phyloP scores from a whole-genome alignment of 2,113 vertebrate genomes.

The Chaetura pelagica region DNA sequence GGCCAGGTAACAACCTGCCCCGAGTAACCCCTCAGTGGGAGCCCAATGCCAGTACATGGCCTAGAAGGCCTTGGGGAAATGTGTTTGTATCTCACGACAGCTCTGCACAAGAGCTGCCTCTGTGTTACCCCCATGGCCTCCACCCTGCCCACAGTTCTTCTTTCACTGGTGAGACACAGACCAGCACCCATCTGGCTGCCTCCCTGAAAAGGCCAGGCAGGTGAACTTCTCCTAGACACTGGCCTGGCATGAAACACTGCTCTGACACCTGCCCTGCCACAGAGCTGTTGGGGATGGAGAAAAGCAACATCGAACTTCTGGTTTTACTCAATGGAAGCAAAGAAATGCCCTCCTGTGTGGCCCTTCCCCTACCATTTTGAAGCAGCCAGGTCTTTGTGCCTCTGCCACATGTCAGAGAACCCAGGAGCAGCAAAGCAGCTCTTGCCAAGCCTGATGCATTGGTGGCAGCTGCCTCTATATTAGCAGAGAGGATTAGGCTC shows the following conservation, averaged over 20 bases:
- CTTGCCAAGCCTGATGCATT: neutral
- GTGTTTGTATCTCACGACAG: fast-evolving
- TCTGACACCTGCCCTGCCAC: neutral
- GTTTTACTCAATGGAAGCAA: neutral
- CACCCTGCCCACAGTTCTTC: neutral
- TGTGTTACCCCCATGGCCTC: neutral
- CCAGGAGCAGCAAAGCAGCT: neutral
- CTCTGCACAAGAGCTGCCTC: neutral
- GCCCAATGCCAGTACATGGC: fast-evolving
- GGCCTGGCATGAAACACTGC: fast-evolving
- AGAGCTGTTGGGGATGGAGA: neutral
- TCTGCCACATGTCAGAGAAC: neutral
- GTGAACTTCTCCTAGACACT: neutral
- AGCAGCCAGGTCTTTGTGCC: neutral
- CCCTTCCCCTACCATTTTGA: fast-evolving
- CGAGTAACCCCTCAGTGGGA: fast-evolving
- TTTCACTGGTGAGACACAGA: fast-evolving
- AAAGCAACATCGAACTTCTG: neutral
- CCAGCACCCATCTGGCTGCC: neutral
- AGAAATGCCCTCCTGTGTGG: neutral
- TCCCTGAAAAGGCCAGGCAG: neutral
- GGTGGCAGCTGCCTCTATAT: neutral
- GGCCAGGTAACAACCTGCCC: fast-evolving
- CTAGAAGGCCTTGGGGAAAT: fast-evolving
- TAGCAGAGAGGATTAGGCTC: constrained; percentile 8